Conservation (phyloP, 2,888 invertebrate genomes). For the Scrobipalpa atriplicella region DNA sequence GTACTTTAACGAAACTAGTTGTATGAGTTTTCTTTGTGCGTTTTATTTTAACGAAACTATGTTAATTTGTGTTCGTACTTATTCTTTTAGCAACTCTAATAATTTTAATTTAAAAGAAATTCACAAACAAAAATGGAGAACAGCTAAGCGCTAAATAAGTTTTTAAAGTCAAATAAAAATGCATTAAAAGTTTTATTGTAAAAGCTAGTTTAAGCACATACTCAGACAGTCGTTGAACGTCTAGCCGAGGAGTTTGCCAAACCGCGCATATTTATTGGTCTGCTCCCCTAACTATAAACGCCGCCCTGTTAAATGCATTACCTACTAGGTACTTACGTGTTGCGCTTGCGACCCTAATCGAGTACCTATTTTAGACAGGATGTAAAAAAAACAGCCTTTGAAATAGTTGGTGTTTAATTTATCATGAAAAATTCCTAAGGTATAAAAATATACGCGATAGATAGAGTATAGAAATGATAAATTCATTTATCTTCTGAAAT, state of each 20-base stretch:
- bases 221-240: conserved; percentile 29
- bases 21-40: too few relatives aligned
- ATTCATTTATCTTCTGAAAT: too few relatives aligned
- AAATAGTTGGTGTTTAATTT: too few relatives aligned
- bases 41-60: background rate
- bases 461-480: too few relatives aligned
- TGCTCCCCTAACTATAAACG: background rate
- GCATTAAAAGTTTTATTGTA: background rate
- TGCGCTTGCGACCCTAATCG: conserved; percentile 6
- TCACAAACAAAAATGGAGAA: background rate
- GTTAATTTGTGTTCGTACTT: too few relatives aligned
- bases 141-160: background rate
- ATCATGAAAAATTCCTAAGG: too few relatives aligned
- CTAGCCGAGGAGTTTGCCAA: conserved; percentile 11
- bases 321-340: background rate
- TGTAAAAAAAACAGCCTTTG: background rate
- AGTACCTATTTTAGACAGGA: background rate
- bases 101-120: background rate
- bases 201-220: background rate
- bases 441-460: too few relatives aligned
- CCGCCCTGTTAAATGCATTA: background rate
- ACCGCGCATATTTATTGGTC: conserved; percentile 19
- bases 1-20: background rate
- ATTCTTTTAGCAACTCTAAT: background rate
- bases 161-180: background rate